phyloP scores from a whole-genome alignment of 2,797 vertebrate genomes.

The Phoeniculus purpureus region DNA sequence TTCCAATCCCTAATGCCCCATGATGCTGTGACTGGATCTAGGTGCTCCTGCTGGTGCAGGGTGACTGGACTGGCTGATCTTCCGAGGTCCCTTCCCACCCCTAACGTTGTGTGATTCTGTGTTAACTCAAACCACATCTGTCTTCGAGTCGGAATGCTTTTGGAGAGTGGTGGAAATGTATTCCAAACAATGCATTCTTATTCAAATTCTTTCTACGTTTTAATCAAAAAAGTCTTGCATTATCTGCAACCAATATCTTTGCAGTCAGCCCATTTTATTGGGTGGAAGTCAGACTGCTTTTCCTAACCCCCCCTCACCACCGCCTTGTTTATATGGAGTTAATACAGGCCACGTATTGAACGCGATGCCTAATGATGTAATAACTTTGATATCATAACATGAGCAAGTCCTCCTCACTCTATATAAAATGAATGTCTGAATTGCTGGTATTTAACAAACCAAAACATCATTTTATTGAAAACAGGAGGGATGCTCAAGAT shows the following conservation, averaged over 20 bases:
- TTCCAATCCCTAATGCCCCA: too few relatives aligned
- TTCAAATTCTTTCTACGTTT: slow-evolving; percentile 76
- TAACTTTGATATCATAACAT: slow-evolving; percentile 52
- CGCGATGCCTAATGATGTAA: slow-evolving; percentile 44
- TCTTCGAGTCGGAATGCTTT: slow-evolving; percentile 75
- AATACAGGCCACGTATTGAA: slow-evolving; percentile 36
- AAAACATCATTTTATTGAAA: slow-evolving; percentile 53
- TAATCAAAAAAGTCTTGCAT: slow-evolving; percentile 81
- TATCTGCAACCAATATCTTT: slow-evolving; percentile 80
- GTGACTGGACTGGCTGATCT: too few relatives aligned
- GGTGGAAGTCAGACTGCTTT: slow-evolving; percentile 57
- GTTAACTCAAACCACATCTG: slow-evolving; percentile 80
- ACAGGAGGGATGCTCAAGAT: slow-evolving; percentile 19
- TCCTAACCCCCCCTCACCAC: neutral
- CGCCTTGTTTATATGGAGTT: slow-evolving; percentile 47
- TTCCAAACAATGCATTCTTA: slow-evolving; percentile 83
- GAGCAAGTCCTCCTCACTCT: slow-evolving; percentile 43
- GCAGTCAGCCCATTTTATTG: slow-evolving; percentile 68
- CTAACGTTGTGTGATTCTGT: neutral
- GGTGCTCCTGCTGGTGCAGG: too few relatives aligned
- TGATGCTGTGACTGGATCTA: too few relatives aligned
- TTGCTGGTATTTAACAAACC: slow-evolving; percentile 47
- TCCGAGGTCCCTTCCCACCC: too few relatives aligned
- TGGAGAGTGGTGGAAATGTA: slow-evolving; percentile 71
- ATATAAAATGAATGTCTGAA: neutral